Evolutionary conservation across 2,113 vertebrate genomes (phyloP).

Genomic region (Machaerirhynchus nigripectus): DNA sequence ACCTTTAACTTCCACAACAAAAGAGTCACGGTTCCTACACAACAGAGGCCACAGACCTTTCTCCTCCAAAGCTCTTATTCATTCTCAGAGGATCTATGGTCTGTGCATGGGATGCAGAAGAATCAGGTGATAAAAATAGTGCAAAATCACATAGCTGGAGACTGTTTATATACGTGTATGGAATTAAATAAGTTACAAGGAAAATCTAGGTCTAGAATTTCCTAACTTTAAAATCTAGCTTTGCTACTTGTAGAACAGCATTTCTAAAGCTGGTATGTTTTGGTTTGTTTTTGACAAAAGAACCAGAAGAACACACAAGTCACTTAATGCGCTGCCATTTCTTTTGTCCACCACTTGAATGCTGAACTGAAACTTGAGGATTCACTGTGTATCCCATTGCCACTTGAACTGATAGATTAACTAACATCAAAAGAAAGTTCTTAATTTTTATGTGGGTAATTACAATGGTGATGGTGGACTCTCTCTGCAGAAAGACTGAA

Average conservation of each 20-base stretch:
- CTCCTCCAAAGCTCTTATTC: neutral
- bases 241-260: neutral
- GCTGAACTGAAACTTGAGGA: neutral
- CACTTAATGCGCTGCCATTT: neutral
- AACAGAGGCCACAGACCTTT: neutral
- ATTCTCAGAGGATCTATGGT: neutral
- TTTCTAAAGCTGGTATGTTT: neutral
- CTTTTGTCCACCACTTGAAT: neutral
- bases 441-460: neutral
- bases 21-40: neutral
- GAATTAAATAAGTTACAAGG: neutral
- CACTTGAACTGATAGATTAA: neutral
- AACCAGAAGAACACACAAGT: neutral
- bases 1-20: neutral
- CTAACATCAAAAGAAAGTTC: neutral
- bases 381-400: neutral
- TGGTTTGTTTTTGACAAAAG: neutral
- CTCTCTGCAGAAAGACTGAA: neutral
- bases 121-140: neutral
- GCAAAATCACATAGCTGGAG: neutral
- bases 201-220: neutral
- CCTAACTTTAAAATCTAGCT: neutral
- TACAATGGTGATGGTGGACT: fast-evolving
- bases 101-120: neutral
- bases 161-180: neutral